These are phyloP conservation scores for Drosophila nr. perissopoda DNA, from an alignment of 2,888 invertebrate species.

Conservation along the genomic window DNA sequence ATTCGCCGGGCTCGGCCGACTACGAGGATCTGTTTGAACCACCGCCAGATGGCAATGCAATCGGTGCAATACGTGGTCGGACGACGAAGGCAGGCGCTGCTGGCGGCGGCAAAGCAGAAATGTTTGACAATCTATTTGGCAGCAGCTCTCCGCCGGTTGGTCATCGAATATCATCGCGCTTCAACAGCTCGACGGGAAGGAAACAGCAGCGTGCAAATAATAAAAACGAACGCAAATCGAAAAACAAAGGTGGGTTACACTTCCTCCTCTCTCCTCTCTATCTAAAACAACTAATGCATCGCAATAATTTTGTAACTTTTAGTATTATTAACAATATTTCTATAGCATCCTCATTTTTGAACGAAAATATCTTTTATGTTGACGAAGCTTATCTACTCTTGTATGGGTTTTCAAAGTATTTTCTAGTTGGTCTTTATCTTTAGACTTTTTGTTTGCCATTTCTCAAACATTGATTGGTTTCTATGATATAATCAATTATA, in stretches of 20 bases:
- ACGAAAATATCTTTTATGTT: not conserved
- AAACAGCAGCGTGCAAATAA: constrained; percentile 55
- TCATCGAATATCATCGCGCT: constrained; percentile 71
- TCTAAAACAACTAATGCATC: not conserved
- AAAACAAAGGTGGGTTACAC: constrained; percentile 84
- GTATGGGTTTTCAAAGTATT: not conserved
- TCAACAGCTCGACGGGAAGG: constrained; percentile 49
- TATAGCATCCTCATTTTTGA: not conserved
- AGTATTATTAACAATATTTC: not conserved
- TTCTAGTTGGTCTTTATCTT: not conserved
- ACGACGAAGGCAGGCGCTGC: constrained; percentile 52
- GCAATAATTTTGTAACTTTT: not conserved
- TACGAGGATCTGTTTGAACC: constrained; percentile 95
- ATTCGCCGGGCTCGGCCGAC: constrained; percentile 95
- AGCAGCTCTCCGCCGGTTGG: constrained; percentile 86
- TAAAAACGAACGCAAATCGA: constrained; percentile 72
- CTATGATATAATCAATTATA: not conserved
- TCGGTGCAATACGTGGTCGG: constrained; percentile 53
- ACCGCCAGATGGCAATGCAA: constrained; percentile 85
- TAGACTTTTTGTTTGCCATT: constrained; percentile 23
- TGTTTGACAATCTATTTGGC: constrained; percentile 89
- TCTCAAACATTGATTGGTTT: constrained; percentile 19
- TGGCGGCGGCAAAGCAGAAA: constrained; percentile 78
- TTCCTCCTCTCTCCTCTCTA: not conserved
- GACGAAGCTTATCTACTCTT: not conserved